A percentile compares a stretch with the other conserved stretches of the same genome.
These are phyloP conservation scores for Cairina moschata DNA, from an alignment of 2,113 vertebrate species.

Conservation along the genomic window DNA sequence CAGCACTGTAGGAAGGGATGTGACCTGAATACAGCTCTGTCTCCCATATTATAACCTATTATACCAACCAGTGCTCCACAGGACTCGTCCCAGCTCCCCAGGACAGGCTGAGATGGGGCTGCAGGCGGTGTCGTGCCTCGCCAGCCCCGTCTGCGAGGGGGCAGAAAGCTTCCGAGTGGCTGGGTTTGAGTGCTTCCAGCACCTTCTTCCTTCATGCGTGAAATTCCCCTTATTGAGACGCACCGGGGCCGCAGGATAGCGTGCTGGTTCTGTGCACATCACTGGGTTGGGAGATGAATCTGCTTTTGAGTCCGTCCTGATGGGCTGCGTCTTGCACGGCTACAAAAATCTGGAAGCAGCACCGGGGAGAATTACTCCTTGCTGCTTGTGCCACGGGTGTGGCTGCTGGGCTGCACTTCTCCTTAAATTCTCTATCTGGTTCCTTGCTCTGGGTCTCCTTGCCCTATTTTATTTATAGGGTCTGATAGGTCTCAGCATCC, in stretches of 20 bases:
- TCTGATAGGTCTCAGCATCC: not conserved
- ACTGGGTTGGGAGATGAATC: not conserved
- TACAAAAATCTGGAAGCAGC: not conserved
- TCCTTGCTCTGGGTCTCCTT: not conserved
- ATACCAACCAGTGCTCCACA: not conserved
- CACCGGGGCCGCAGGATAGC: not conserved
- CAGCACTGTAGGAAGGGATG: not conserved
- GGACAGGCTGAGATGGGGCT: not conserved
- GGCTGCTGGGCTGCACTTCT: not conserved
- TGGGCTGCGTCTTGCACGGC: not conserved
- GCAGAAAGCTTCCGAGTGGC: not conserved
- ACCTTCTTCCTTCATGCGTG: constrained; percentile 20
- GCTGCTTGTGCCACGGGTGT: not conserved
- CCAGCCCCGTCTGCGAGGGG: not conserved
- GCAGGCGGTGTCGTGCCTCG: not conserved
- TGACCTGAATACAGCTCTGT: not conserved
- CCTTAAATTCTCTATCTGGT: not conserved
- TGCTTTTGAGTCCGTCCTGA: not conserved
- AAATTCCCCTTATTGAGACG: not conserved
- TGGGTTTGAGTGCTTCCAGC: constrained; percentile 36
- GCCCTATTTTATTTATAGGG: not conserved
- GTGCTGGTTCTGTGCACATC: not conserved
- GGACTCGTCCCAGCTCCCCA: not conserved
- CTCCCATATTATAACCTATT: too few relatives aligned
- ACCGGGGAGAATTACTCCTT: not conserved